Evolutionary conservation across 64 coral and sea anemone species (phyloP), one percentile per base, ranked within the genome.

Genomic region (Orbicella faveolata): DNA sequence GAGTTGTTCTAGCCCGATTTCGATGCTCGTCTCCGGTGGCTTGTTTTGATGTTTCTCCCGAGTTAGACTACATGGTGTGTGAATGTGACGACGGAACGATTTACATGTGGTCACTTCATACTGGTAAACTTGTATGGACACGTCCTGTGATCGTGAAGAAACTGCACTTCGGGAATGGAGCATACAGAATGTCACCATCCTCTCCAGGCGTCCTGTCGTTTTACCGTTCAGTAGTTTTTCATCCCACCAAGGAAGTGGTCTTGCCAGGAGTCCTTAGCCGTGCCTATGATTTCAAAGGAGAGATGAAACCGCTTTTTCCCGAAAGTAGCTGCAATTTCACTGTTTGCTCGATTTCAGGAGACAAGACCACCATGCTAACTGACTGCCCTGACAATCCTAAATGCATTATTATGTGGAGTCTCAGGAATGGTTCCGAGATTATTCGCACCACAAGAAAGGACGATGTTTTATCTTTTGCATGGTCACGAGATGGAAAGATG

Each of bases 201-300:
- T 73, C 25, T 9, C 11, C 23, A 2, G 39, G 2, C 34, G 23
- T 34, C 21, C 0, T 34, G 75, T 51, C 75, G 20, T 77, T 77
- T 41, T 77, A 77, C 34, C 75, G 75, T 1, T 77, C 75, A 19
- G 75, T 77, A 48, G 75, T 77, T 51, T 77, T 77, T 48, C 36
- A 77, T 77, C 36, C 36, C 18, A 77, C 36, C 19, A 13, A 10
- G 20, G n/a, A 79, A 6, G 19, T 25, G 7, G 51, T 79, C 20
- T 54, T 79, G 55, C 77, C 77, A 10, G 77, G 77, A 55, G 21
- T 53, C 52, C 52, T 79, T n/a, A 53, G 77, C 21, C 48, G 55
- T 53, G 52, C 11, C 2, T 79, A 79, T 55, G 25, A 18, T 14
- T 25, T 79, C 18, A 11, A 53, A 10, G 75, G 75, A 77, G 75